Conservation (phyloP, 2,888 invertebrate genomes). For the Sycophila texana region DNA sequence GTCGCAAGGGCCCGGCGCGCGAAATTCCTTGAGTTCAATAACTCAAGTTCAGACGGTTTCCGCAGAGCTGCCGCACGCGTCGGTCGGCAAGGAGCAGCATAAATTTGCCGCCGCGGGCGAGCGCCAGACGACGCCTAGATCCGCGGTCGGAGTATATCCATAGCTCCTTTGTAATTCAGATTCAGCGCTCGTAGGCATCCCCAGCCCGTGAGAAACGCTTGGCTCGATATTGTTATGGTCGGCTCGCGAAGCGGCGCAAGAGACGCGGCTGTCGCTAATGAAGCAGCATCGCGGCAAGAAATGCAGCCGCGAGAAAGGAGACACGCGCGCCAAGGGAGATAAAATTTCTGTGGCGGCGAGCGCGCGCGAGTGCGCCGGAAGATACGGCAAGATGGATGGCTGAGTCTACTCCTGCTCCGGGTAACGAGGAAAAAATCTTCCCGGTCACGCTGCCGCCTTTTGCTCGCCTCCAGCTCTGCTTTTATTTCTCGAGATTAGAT, state of each 20-base stretch:
- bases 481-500: too few species aligned
- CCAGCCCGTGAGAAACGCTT: constrained; percentile 34
- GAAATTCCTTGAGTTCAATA: background rate
- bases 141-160: constrained; percentile 7
- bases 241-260: constrained; percentile 55
- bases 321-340: too few species aligned
- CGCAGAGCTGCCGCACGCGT: background rate
- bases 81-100: background rate
- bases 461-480: too few species aligned
- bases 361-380: constrained; percentile 3
- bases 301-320: constrained; percentile 39
- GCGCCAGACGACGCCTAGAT: constrained; percentile 19
- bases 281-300: constrained; percentile 60
- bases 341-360: too few species aligned
- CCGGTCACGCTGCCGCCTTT: too few species aligned
- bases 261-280: constrained; percentile 63
- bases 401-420: background rate
- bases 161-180: constrained; percentile 45
- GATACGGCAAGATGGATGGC: constrained; percentile 39
- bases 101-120: background rate
- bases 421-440: constrained; percentile 47
- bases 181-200: constrained; percentile 17
- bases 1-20: background rate
- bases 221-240: constrained; percentile 46
- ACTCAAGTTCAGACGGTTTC: background rate